Percentiles rank a stretch among this genome's conserved stretches.
These are phyloP conservation scores for Hycleus phaleratus DNA, from an alignment of 1,140 invertebrate genomes.

Conservation along the genomic window DNA sequence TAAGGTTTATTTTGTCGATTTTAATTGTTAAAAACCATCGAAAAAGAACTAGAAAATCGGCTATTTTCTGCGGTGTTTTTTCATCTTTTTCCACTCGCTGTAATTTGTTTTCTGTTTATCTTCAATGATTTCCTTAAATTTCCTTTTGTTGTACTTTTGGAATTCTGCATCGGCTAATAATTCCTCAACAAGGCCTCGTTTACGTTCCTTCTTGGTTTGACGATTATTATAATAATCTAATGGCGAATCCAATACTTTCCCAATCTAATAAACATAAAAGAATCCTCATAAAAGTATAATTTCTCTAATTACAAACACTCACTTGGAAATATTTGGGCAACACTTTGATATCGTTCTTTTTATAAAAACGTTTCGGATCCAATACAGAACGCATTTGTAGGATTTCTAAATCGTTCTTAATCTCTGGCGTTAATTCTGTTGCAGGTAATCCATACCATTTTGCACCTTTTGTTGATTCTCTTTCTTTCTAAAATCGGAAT, in stretches of 20 bases:
- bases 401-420: constrained; percentile 77
- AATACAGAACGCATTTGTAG: constrained; percentile 87
- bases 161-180: constrained; percentile 82
- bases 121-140: constrained; percentile 71
- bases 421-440: constrained; percentile 80
- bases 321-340: constrained; percentile 91
- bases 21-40: constrained; percentile 1
- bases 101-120: constrained; percentile 56
- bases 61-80: constrained; percentile 22
- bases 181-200: constrained; percentile 86
- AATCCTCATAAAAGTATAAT: background rate
- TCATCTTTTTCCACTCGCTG: constrained; percentile 49
- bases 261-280: constrained; percentile 48
- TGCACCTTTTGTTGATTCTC: constrained; percentile 72
- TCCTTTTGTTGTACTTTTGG: constrained; percentile 75
- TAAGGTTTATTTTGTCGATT: constrained; percentile 41
- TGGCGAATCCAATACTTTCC: constrained; percentile 64
- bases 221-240: constrained; percentile 67
- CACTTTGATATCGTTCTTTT: constrained; percentile 79
- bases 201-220: constrained; percentile 78
- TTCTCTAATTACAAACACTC: constrained; percentile 14
- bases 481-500: constrained; percentile 44
- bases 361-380: constrained; percentile 90
- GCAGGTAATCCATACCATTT: constrained; percentile 83
- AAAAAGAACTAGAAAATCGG: too few relatives aligned